A percentile compares a stretch with the other conserved stretches of the same genome.
Evolutionary conservation across 2,888 invertebrate species (phyloP).

Genomic region (Chrysotoxum bicinctum): DNA sequence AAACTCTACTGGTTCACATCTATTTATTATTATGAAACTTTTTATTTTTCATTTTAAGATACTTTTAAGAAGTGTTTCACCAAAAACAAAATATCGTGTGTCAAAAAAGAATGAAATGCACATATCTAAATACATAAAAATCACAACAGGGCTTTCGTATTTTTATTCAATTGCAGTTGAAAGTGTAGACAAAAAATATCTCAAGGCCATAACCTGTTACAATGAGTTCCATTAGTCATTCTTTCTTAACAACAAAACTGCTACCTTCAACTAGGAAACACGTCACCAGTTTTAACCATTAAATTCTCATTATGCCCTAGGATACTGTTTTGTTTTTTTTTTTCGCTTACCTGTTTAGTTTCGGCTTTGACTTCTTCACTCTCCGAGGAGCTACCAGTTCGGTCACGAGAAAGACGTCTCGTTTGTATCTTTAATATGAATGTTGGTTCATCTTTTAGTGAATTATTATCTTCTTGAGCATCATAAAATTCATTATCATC

Average conservation of each 20-base stretch:
- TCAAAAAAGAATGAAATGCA: background rate
- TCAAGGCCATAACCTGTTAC: slow-evolving; percentile 30
- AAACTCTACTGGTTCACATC: too few species aligned
- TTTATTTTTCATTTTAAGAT: background rate
- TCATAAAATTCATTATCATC: slow-evolving; percentile 91
- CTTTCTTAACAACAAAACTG: slow-evolving; percentile 15
- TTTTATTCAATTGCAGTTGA: slow-evolving; percentile 13
- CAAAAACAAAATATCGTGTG: background rate
- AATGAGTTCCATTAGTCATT: slow-evolving; percentile 26
- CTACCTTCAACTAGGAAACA: background rate
- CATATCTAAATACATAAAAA: background rate
- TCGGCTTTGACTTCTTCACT: slow-evolving; percentile 82
- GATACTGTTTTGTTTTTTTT: background rate
- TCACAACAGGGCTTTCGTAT: background rate
- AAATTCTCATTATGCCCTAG: slow-evolving; percentile 8
- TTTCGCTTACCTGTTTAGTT: slow-evolving; percentile 80
- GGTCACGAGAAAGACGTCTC: slow-evolving; percentile 81
- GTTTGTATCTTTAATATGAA: slow-evolving; percentile 86
- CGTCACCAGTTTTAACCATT: slow-evolving; percentile 11
- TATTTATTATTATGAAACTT: background rate
- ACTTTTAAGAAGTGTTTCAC: background rate
- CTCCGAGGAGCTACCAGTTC: slow-evolving; percentile 82
- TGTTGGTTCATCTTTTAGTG: slow-evolving; percentile 75
- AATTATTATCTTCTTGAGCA: slow-evolving; percentile 83
- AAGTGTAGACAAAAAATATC: slow-evolving; percentile 12